These are phyloP conservation scores for Drosophila tani DNA, from an alignment of 1,140 invertebrate genomes.

Conservation along the genomic window DNA sequence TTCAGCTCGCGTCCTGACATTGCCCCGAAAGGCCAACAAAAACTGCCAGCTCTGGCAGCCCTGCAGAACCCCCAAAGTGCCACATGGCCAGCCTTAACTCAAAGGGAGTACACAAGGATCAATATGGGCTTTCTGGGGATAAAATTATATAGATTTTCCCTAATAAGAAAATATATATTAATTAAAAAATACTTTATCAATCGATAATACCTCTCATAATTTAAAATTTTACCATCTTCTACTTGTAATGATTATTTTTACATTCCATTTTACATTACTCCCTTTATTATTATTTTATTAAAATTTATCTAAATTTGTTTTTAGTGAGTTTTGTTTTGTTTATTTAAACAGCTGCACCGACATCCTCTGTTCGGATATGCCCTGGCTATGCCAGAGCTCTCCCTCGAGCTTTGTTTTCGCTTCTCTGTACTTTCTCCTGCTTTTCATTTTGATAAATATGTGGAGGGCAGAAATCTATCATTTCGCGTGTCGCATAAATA, in stretches of 20 bases:
- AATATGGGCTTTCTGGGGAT: background rate
- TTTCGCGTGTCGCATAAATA: slow-evolving; percentile 70
- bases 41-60: slow-evolving; percentile 23
- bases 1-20: slow-evolving; percentile 59
- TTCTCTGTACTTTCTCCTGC: slow-evolving; percentile 24
- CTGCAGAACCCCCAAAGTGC: slow-evolving; percentile 18
- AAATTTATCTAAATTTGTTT: background rate
- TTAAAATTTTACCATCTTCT: no score
- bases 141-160: background rate
- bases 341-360: background rate
- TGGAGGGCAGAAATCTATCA: slow-evolving; percentile 66
- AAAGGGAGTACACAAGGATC: background rate
- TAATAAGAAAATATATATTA: background rate
- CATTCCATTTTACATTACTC: no score
- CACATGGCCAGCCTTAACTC: slow-evolving; percentile 24
- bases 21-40: slow-evolving; percentile 51
- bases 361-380: slow-evolving; percentile 7
- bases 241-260: no score
- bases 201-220: no score
- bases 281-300: background rate
- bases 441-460: slow-evolving; percentile 70
- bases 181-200: no score
- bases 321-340: background rate
- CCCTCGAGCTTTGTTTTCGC: slow-evolving; percentile 44
- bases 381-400: slow-evolving; percentile 8